Conservation (phyloP, 1,140 invertebrate species). For the Halesus radiatus region DNA sequence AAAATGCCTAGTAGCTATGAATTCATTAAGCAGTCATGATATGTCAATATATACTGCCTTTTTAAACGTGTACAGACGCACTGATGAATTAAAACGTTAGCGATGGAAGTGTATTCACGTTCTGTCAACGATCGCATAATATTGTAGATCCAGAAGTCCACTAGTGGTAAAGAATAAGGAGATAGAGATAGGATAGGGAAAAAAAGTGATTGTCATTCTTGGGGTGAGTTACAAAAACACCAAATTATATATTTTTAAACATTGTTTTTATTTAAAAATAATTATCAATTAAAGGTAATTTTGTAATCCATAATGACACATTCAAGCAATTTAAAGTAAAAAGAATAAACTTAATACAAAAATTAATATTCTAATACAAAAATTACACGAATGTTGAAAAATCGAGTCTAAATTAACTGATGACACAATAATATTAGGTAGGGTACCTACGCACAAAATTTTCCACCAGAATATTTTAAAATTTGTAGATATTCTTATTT, state of each 20-base stretch:
- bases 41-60: too few species aligned
- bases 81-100: too few species aligned
- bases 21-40: too few species aligned
- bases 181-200: too few species aligned
- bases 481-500: constrained; percentile 35
- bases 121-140: too few species aligned
- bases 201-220: too few species aligned
- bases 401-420: constrained; percentile 29
- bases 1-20: too few species aligned
- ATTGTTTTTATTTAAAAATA: constrained; percentile 58
- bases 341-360: constrained; percentile 51
- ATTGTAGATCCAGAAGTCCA: too few species aligned
- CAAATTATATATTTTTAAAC: constrained; percentile 51
- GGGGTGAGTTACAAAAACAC: too few species aligned
- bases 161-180: too few species aligned
- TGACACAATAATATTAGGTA: neutral
- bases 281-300: constrained; percentile 57
- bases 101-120: too few species aligned
- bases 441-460: neutral
- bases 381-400: constrained; percentile 31
- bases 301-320: constrained; percentile 55
- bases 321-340: constrained; percentile 51
- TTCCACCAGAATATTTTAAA: constrained; percentile 31
- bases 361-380: constrained; percentile 50
- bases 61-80: too few species aligned